A percentile compares a stretch with the other conserved stretches of the same genome.
These are phyloP conservation scores for Machimus atricapillus DNA, from an alignment of 2,888 invertebrate genomes.

Conservation along the genomic window DNA sequence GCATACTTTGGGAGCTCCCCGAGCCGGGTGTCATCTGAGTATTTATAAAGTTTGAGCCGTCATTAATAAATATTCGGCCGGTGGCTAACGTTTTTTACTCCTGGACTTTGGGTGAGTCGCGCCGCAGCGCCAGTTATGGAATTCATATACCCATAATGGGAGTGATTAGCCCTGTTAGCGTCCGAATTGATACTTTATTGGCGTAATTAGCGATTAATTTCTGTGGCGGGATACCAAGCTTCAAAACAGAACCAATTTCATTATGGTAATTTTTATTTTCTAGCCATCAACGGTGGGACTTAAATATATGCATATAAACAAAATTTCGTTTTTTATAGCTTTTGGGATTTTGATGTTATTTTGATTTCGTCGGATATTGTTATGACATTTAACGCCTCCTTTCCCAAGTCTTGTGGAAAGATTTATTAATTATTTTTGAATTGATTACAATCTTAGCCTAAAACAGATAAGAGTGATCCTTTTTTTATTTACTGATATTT, in stretches of 20 bases:
- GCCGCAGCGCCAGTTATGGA: constrained; percentile 18
- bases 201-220: constrained; percentile 29
- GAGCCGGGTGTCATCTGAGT: constrained; percentile 30
- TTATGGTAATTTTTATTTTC: not conserved
- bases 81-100: constrained; percentile 35
- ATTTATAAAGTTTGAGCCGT: constrained; percentile 41
- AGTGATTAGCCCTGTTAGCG: constrained; percentile 30
- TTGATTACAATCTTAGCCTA: not conserved
- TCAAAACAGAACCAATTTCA: not conserved
- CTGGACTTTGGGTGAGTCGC: constrained; percentile 4
- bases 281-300: not conserved
- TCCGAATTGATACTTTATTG: constrained; percentile 35
- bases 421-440: not conserved
- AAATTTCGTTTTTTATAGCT: not conserved
- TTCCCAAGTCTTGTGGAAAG: not conserved
- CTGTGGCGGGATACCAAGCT: not conserved
- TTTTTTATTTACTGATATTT: not conserved
- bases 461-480: not conserved
- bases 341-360: not conserved
- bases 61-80: constrained; percentile 37
- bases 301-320: not conserved
- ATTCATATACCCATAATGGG: constrained; percentile 23
- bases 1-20: not conserved
- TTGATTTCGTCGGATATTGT: not conserved
- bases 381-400: not conserved